Conservation (phyloP, 2,797 vertebrate species). For the Sebastes ruberrimus region DNA sequence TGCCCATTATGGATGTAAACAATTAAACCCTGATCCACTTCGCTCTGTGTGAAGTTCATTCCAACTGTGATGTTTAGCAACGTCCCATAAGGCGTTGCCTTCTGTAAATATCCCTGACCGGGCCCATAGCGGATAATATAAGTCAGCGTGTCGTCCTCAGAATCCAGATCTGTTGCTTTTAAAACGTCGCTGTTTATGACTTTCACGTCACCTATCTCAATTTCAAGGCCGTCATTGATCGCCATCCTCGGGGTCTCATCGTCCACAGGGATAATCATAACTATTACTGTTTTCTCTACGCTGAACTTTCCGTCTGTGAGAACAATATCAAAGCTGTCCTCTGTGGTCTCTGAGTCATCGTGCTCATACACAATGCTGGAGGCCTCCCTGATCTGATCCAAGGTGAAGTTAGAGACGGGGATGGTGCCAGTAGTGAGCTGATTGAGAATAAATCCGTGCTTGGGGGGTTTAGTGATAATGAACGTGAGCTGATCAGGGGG, state of each 20-base stretch:
- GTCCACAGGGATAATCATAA: slow-evolving; percentile 93
- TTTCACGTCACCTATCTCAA: slow-evolving; percentile 91
- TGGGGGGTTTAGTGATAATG: slow-evolving; percentile 86
- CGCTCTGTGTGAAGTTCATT: slow-evolving; percentile 95
- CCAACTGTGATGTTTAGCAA: slow-evolving; percentile 90
- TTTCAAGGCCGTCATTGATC: slow-evolving; percentile 94
- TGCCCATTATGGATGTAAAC: slow-evolving; percentile 89
- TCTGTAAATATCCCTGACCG: slow-evolving; percentile 89
- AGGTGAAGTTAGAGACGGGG: slow-evolving; percentile 88
- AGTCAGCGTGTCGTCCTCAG: slow-evolving; percentile 88
- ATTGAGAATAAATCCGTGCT: slow-evolving; percentile 91
- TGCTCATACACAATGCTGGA: slow-evolving; percentile 96
- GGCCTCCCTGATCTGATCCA: slow-evolving; percentile 92
- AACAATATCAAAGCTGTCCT: slow-evolving; percentile 90
- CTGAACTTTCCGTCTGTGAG: slow-evolving; percentile 92
- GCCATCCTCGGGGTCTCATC: slow-evolving; percentile 96
- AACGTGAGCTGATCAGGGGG: slow-evolving; percentile 88
- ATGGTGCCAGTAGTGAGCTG: slow-evolving; percentile 89
- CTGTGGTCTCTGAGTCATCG: slow-evolving; percentile 92
- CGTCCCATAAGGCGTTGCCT: slow-evolving; percentile 72
- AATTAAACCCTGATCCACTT: slow-evolving; percentile 91
- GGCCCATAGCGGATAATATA: slow-evolving; percentile 91
- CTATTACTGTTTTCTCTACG: slow-evolving; percentile 83
- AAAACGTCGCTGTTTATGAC: slow-evolving; percentile 87
- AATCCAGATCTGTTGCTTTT: slow-evolving; percentile 95